Evolutionary conservation across 2,113 vertebrate genomes (phyloP).

Genomic region (Propithecus coquereli): DNA sequence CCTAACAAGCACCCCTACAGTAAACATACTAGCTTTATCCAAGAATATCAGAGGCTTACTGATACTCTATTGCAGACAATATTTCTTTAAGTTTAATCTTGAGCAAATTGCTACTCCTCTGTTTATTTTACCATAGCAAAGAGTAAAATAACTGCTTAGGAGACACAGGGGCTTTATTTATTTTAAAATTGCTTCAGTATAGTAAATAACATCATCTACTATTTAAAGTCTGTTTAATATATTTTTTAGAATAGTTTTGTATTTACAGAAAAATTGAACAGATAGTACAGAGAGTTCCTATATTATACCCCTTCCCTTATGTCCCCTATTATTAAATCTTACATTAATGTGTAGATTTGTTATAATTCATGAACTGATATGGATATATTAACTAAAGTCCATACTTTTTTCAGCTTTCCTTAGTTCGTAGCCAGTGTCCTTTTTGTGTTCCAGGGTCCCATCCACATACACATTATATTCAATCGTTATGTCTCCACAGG

Average conservation of each 20-base stretch:
- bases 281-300: not conserved
- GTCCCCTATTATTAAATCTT: not conserved
- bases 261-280: not conserved
- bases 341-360: not conserved
- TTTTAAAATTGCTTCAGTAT: not conserved
- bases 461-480: not conserved
- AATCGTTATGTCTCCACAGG: not conserved
- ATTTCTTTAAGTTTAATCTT: not conserved
- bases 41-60: not conserved
- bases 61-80: not conserved
- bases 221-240: not conserved
- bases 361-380: not conserved
- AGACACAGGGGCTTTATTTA: not conserved
- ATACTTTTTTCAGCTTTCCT: not conserved
- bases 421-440: not conserved
- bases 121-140: not conserved
- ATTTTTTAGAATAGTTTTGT: not conserved
- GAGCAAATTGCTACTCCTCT: not conserved
- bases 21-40: not conserved
- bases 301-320: accelerated
- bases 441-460: not conserved
- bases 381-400: not conserved
- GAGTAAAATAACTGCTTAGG: not conserved
- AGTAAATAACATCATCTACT: not conserved
- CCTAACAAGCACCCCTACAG: not conserved